phyloP scores from a whole-genome alignment of 2,113 vertebrate genomes.

The Laterallus jamaicensis region DNA sequence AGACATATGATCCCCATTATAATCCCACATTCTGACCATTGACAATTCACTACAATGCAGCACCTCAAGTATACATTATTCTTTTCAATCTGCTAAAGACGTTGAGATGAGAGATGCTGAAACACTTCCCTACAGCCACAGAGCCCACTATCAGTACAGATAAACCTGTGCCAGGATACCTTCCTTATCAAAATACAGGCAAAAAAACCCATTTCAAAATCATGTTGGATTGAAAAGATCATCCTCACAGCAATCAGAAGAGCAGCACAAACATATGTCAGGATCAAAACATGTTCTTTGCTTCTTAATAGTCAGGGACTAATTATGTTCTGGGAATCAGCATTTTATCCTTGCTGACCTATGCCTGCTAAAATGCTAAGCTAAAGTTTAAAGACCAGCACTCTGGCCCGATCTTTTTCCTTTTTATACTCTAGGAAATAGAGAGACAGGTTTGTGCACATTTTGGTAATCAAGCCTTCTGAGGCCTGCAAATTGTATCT shows the following conservation, averaged over 20 bases:
- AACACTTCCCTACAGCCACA: conserved; percentile 39
- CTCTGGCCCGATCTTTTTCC: neutral
- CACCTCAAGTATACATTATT: conserved; percentile 28
- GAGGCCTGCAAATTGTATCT: neutral
- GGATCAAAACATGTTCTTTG: conserved; percentile 6
- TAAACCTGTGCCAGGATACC: conserved; percentile 53
- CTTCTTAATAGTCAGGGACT: neutral
- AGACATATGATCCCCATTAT: neutral
- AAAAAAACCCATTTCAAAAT: conserved; percentile 46
- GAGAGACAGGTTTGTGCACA: neutral
- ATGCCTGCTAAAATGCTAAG: neutral
- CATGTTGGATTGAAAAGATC: conserved; percentile 32
- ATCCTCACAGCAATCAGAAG: conserved; percentile 22
- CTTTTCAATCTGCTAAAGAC: conserved; percentile 34
- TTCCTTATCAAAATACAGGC: conserved; percentile 57
- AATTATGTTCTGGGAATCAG: neutral
- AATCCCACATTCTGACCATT: neutral
- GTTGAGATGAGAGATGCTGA: conserved; percentile 46
- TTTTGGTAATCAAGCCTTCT: neutral
- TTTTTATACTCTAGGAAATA: neutral
- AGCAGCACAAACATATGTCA: neutral
- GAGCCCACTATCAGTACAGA: conserved; percentile 50
- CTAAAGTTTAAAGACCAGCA: neutral
- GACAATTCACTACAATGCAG: neutral
- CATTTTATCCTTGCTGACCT: neutral